Base-by-base conservation (phyloP, 2,888 invertebrate species). In the Sphaeridia pumilis region DNA sequence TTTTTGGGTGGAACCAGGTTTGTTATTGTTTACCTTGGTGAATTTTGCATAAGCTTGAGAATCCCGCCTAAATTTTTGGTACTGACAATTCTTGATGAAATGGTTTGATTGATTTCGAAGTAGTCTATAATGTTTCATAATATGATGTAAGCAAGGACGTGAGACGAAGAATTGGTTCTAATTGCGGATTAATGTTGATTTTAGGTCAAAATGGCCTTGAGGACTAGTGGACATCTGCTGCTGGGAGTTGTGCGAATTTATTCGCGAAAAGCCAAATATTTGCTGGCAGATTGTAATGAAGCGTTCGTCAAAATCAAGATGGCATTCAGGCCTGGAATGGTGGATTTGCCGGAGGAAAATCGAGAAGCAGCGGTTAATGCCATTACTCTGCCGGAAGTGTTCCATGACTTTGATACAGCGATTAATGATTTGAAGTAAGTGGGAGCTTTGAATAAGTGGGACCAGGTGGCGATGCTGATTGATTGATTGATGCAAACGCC, bases 261-360 rank as follows among this genome's bases (percentile, higher is more conserved):
- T 74, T 97, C 97, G 0, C 78, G 97, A 31, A 99, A 99, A 74
- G 95, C 98, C 7, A 97, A 98, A 70, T 99, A 99, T 71, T 75
- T 99, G 35, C 73, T 99, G 55, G 95, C 97, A 46, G 98, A 99
- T 71, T 99, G 98, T 73, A 99, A 98, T 84, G 98, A 99, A 73
- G 98, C 98, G 0, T 98, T 98, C 72, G 94, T 99, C 62, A 99
- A 98, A 74, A 98, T 99, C 67, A 99, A 97, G 80, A 94, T 97
- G 90, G 97, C 97, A 35, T 98, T 98, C 71, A 77, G 95, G 68
- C 95, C 95, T 20, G 89, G 93, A 5, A 90, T 92, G 84, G 90
- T 93, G 14, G 97, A 98, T 73, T 74, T 97, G 60, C 94, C 95
- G 0, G 95, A 97, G 70, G 97, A 95, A 67, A 92, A 94, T 69